These are phyloP conservation scores for Dicerorhinus sumatrensis DNA, from an alignment of 2,113 vertebrate genomes.

Conservation along the genomic window DNA sequence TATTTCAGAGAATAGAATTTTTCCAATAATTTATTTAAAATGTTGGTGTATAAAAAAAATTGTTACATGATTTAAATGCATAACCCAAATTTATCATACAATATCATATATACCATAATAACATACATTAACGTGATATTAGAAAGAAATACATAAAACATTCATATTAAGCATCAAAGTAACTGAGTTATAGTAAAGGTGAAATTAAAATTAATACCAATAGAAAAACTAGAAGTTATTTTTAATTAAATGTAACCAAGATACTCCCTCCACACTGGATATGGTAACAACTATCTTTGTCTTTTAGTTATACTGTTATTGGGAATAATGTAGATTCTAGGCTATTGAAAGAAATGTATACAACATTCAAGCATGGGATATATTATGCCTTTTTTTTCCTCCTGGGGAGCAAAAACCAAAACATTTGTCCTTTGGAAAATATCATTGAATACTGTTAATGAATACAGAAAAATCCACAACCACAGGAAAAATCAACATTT, in stretches of 20 bases:
- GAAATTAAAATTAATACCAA: neutral
- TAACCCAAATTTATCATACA: neutral
- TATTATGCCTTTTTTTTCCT: neutral
- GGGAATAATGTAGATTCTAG: neutral
- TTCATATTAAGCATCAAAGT: neutral
- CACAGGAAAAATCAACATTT: neutral
- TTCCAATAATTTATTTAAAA: neutral
- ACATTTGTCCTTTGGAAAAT: neutral
- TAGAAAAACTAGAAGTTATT: neutral
- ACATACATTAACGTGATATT: neutral
- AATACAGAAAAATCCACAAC: neutral
- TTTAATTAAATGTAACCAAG: neutral
- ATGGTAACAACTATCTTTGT: neutral
- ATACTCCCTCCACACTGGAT: neutral
- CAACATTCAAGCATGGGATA: neutral
- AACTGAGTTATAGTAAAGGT: neutral
- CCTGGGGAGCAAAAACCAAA: neutral
- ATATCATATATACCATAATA: neutral
- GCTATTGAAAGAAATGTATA: neutral
- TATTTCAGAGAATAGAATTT: neutral
- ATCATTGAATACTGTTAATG: neutral
- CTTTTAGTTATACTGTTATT: neutral
- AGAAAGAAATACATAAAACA: neutral
- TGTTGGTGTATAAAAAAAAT: neutral
- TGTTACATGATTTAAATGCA: neutral